These are phyloP conservation scores for Heliconius ethilla DNA, from an alignment of 2,888 invertebrate genomes.

Conservation along the genomic window DNA sequence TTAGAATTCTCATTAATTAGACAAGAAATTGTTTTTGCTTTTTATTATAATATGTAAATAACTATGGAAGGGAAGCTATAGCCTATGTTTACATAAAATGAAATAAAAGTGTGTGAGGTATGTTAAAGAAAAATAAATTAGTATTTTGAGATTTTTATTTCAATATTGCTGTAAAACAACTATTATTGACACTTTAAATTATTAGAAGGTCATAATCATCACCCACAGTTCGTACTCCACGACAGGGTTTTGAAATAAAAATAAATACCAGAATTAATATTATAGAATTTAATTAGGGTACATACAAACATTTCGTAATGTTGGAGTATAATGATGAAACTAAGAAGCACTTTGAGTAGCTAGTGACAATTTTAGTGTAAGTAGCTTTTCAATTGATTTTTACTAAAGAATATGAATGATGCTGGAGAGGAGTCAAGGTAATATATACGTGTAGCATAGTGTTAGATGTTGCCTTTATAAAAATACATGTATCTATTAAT, in stretches of 20 bases:
- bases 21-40: neutral
- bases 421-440: constrained; percentile 65
- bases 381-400: constrained; percentile 60
- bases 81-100: neutral
- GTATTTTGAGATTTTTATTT: constrained; percentile 25
- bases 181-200: constrained; percentile 26
- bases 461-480: constrained; percentile 43
- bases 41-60: neutral
- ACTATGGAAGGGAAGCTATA: neutral
- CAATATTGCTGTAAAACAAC: constrained; percentile 24
- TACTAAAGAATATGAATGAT: constrained; percentile 57
- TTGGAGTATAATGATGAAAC: constrained; percentile 80
- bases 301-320: constrained; percentile 82
- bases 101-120: neutral
- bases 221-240: constrained; percentile 3
- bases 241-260: constrained; percentile 46
- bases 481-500: constrained; percentile 52
- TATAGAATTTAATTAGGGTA: constrained; percentile 82
- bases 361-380: constrained; percentile 71
- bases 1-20: neutral
- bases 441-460: constrained; percentile 44
- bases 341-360: constrained; percentile 79
- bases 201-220: constrained; percentile 17
- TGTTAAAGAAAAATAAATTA: constrained; percentile 21
- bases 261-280: constrained; percentile 69